phyloP scores from a whole-genome alignment of 1,140 invertebrate genomes.

The Euwallacea fornicatus region DNA sequence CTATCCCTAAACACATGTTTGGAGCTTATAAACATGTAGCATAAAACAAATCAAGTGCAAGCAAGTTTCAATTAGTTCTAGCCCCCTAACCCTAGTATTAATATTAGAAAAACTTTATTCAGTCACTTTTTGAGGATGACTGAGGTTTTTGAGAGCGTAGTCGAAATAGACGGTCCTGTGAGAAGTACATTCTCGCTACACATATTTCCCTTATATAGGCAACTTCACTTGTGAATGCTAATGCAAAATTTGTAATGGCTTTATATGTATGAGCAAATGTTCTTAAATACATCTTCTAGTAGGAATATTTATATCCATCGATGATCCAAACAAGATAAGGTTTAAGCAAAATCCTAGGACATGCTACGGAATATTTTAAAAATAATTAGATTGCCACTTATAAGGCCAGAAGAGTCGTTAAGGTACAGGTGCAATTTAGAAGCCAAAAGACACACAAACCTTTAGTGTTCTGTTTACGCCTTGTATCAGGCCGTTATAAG shows the following conservation, averaged over 20 bases:
- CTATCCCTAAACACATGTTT: too few relatives aligned
- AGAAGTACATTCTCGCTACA: conserved; percentile 6
- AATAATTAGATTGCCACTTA: conserved; percentile 39
- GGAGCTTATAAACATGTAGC: too few relatives aligned
- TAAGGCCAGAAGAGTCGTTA: conserved; percentile 8
- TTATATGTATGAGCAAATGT: conserved; percentile 32
- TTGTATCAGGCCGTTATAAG: too few relatives aligned
- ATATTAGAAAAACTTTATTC: too few relatives aligned
- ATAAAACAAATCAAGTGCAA: too few relatives aligned
- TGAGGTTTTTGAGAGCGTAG: too few relatives aligned
- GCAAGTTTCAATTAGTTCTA: too few relatives aligned
- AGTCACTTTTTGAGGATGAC: too few relatives aligned
- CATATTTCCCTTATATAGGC: conserved; percentile 27
- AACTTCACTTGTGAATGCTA: conserved; percentile 36
- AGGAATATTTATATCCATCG: conserved; percentile 12
- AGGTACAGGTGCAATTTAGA: conserved; percentile 4
- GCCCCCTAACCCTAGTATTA: too few relatives aligned
- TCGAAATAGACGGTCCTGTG: conserved; percentile 7
- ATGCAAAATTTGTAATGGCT: conserved; percentile 36
- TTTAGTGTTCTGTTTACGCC: too few relatives aligned
- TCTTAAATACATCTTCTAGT: conserved; percentile 22
- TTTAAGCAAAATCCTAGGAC: conserved; percentile 12
- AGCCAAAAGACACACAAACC: not conserved
- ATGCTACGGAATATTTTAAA: conserved; percentile 37
- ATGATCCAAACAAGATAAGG: conserved; percentile 20